Evolutionary conservation across 2,797 vertebrate genomes (phyloP), one percentile per base, ranked within the genome.

Genomic region (Lycodopsis pacificus): DNA sequence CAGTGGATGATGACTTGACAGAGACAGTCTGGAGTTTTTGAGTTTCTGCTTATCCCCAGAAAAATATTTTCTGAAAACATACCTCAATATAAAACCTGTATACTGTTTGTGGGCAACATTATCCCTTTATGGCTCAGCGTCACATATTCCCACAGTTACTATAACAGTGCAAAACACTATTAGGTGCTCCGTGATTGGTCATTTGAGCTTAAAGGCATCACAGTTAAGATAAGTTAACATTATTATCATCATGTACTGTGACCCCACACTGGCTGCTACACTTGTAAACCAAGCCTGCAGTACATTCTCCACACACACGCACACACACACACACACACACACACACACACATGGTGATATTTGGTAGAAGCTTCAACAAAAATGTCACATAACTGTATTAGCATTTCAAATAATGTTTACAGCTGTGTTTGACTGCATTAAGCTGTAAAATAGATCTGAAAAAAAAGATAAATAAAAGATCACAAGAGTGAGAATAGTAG

Each of bases 321-420:
- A 13, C 49, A 25, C 20, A 53, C 11, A 34, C 48, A 40, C 32
- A 32, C 32, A 32, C 9, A 42, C 25, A 17, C 10, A 62, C 9
- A 34, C 25, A 17, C 2, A 14, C 32, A 34, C 40, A 32, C 10
- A 14, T 5, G 1, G 53, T 1, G 30, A 44, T 51, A 59, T 49
- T 62, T 61, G 54, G 12, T 36, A 11, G 6, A 46, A 22, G 27
- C 22, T 6, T 62, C 40, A 69, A 68, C 57, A 68, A 32, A 74
- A 79, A 51, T 71, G 53, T 78, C 68, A 71, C 57, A 68, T 53
- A 59, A 51, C 65, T 30, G 22, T 14, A 78, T 85, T 83, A 68
- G 62, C 80, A 85, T 83, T 81, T 85, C 75, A 87, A 81, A 81
- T 72, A 56, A 15, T 82, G 68, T 80, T 82, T 77, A 63, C 73